Evolutionary conservation across 2,888 invertebrate species (phyloP).

Genomic region (Mimachlamys varia): DNA sequence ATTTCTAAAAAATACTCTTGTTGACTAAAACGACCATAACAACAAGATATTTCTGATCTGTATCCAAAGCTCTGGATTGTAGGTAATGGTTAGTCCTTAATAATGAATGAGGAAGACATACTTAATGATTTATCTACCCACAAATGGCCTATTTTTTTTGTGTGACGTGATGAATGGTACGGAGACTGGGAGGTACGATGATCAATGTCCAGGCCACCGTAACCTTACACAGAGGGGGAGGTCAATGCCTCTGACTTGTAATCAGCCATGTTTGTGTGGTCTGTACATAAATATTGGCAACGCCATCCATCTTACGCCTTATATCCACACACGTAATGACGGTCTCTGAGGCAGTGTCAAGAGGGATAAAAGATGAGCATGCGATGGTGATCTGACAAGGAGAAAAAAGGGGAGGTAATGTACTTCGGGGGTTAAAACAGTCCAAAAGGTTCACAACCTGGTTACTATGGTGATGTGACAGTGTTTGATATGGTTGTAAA

Average conservation of each 20-base stretch:
- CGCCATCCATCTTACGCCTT: not conserved
- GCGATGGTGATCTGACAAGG: not conserved
- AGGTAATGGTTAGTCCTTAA: not conserved
- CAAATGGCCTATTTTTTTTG: not conserved
- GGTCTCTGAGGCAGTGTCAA: not conserved
- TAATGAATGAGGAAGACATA: not conserved
- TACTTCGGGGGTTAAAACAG: not conserved
- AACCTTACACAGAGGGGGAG: not conserved
- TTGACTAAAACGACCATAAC: too few species aligned
- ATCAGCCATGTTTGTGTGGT: conserved; percentile 31
- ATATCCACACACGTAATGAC: not conserved
- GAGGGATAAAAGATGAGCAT: not conserved
- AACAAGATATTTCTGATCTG: too few species aligned
- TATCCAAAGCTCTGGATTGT: not conserved
- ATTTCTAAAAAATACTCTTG: too few species aligned
- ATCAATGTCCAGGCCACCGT: not conserved
- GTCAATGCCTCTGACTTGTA: conserved; percentile 21
- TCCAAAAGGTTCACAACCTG: not conserved
- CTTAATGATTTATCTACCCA: not conserved
- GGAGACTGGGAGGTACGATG: not conserved
- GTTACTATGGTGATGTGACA: not conserved
- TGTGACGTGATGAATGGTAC: not conserved
- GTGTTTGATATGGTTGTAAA: not conserved
- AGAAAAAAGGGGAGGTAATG: not conserved
- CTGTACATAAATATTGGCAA: not conserved